Percentiles rank a stretch among this genome's conserved stretches.
Evolutionary conservation across 2,797 vertebrate species (phyloP).

Genomic region (Nothura maculosa): DNA sequence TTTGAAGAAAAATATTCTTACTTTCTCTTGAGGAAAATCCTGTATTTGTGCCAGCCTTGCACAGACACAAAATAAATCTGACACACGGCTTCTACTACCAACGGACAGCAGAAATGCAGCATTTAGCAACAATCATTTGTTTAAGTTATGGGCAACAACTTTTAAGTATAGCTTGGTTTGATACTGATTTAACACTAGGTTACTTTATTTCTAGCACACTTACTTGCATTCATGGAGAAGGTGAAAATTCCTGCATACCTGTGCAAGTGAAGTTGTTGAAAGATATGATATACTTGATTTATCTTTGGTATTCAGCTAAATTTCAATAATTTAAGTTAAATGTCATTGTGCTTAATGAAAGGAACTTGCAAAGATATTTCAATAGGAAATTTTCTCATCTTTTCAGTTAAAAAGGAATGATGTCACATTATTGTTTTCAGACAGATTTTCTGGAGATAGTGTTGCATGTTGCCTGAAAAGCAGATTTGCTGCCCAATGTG

Average conservation of each 20-base stretch:
- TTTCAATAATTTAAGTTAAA: neutral
- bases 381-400: neutral
- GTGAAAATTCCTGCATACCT: neutral
- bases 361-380: neutral
- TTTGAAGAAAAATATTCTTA: neutral
- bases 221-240: neutral
- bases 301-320: neutral
- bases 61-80: neutral
- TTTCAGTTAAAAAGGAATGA: accelerated
- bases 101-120: neutral
- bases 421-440: neutral
- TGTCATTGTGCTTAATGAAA: neutral
- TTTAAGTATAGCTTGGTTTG: neutral
- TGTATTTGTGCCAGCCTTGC: neutral
- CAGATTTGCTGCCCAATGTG: no score
- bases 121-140: neutral
- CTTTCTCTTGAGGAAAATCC: neutral
- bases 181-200: neutral
- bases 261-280: neutral
- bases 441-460: neutral
- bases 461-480: neutral
- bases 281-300: neutral
- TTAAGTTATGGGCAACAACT: neutral
- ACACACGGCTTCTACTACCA: neutral
- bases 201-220: neutral